phyloP scores from a whole-genome alignment of 2,888 invertebrate species.

The Rhaphigaster nebulosa region DNA sequence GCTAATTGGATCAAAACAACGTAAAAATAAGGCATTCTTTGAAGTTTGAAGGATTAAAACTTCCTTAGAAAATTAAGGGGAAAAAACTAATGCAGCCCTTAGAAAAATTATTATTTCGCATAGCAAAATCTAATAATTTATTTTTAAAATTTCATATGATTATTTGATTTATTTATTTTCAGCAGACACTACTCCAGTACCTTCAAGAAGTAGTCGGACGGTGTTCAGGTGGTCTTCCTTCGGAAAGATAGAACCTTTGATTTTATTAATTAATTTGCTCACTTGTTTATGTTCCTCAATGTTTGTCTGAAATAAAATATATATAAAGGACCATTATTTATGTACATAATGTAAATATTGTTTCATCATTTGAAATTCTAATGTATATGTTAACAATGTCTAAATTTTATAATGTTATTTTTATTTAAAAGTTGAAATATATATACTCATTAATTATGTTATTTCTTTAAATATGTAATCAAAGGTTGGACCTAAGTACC shows the following conservation, averaged over 20 bases:
- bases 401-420: constrained; percentile 35
- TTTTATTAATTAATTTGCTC: constrained; percentile 40
- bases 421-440: constrained; percentile 30
- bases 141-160: too few species aligned
- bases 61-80: too few species aligned
- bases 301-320: constrained; percentile 1
- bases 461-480: not conserved
- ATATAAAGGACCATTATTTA: not conserved
- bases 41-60: too few species aligned
- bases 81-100: too few species aligned
- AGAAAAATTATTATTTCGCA: too few species aligned
- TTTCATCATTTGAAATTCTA: constrained; percentile 47
- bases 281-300: constrained; percentile 46
- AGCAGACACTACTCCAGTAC: constrained; percentile 57
- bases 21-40: too few species aligned
- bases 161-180: constrained; percentile 35
- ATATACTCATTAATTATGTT: not conserved
- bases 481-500: not conserved
- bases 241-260: constrained; percentile 50
- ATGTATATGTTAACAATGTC: constrained; percentile 42
- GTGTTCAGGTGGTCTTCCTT: constrained; percentile 52
- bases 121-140: too few species aligned
- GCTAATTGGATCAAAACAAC: too few species aligned
- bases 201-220: constrained; percentile 54
- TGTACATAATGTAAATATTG: constrained; percentile 55